Percentiles rank a stretch among this genome's conserved stretches.
phyloP scores from a whole-genome alignment of 2,888 invertebrate genomes.

The Macrophya alboannulata region DNA sequence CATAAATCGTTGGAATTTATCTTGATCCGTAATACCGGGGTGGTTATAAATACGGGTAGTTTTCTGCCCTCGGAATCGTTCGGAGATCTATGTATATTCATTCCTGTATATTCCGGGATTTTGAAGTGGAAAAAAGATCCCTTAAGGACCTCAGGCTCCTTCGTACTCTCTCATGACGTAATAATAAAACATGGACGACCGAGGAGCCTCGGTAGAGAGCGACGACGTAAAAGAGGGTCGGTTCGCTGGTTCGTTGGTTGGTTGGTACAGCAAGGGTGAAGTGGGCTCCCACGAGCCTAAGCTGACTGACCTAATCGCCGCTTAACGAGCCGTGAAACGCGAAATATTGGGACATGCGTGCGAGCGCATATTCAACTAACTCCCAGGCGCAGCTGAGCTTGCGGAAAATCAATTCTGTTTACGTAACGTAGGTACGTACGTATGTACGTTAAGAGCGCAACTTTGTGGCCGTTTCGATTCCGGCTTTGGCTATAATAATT shows the following conservation, averaged over 20 bases:
- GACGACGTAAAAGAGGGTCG: slow-evolving; percentile 27
- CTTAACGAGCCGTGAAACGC: slow-evolving; percentile 47
- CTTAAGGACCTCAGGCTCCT: neutral
- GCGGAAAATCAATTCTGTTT: slow-evolving; percentile 52
- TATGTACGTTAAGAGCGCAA: neutral
- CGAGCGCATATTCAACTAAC: slow-evolving; percentile 34
- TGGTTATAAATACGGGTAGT: neutral
- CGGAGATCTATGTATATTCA: neutral
- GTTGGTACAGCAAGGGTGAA: slow-evolving; percentile 14
- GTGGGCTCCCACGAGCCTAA: slow-evolving; percentile 24
- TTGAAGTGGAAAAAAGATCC: neutral
- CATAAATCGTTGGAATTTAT: slow-evolving; percentile 43
- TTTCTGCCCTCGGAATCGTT: neutral
- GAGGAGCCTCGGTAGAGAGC: neutral
- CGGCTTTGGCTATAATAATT: neutral
- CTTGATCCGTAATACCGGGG: slow-evolving; percentile 4
- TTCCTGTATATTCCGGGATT: neutral
- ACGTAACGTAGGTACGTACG: slow-evolving; percentile 23
- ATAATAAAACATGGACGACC: slow-evolving; percentile 20
- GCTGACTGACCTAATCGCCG: slow-evolving; percentile 54
- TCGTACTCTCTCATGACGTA: neutral
- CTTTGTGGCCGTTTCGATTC: neutral
- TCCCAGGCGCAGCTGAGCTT: slow-evolving; percentile 44
- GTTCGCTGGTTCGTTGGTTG: neutral
- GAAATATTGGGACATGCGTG: slow-evolving; percentile 51